A percentile compares a stretch with the other conserved stretches of the same genome.
Conservation (phyloP, 2,797 vertebrate species). For the Octomys mimax region DNA sequence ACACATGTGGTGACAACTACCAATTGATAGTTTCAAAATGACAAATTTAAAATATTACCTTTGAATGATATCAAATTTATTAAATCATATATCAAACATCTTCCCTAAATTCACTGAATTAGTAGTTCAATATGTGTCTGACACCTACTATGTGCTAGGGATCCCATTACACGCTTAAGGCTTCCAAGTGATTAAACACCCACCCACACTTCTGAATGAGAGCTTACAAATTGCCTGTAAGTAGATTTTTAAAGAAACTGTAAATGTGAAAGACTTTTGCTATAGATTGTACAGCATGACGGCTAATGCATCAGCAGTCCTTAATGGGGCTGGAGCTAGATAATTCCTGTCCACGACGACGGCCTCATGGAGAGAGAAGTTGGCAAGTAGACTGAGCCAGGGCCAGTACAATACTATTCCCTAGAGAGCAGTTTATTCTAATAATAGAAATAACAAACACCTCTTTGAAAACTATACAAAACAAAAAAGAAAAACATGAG, state of each 20-base stretch:
- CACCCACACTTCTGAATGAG: neutral
- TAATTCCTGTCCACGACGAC: conserved; percentile 4
- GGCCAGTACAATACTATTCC: conserved; percentile 67
- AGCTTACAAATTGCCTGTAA: conserved; percentile 24
- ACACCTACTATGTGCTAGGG: neutral
- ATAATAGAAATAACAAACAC: conserved; percentile 75
- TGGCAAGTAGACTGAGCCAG: conserved; percentile 67
- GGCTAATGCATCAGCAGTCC: conserved; percentile 25
- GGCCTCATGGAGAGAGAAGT: conserved; percentile 40
- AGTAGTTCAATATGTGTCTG: conserved; percentile 7
- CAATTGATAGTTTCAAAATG: conserved; percentile 35
- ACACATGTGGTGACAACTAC: neutral
- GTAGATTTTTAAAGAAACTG: conserved; percentile 19
- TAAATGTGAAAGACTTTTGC: conserved; percentile 39
- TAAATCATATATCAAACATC: conserved; percentile 42
- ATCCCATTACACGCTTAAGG: neutral
- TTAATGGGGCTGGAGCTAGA: neutral
- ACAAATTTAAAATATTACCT: conserved; percentile 10
- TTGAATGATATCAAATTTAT: neutral
- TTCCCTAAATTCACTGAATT: conserved; percentile 33
- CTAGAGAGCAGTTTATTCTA: conserved; percentile 66
- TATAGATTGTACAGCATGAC: neutral
- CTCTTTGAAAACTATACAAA: neutral
- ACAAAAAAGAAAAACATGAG: conserved; percentile 46
- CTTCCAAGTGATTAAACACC: neutral